Conservation (phyloP, 2,888 invertebrate genomes). For the Lepidochrysops patricia region DNA sequence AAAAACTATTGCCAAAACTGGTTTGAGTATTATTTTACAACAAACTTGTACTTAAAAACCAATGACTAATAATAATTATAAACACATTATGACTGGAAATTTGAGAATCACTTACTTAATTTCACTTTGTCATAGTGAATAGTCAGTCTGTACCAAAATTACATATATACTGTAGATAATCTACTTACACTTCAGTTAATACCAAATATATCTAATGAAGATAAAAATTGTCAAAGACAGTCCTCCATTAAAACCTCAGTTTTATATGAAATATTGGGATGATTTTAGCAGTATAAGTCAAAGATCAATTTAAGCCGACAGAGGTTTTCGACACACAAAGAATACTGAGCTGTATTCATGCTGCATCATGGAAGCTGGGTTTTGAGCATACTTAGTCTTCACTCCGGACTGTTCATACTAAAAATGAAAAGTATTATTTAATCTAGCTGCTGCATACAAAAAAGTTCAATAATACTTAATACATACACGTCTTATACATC, state of each 20-base stretch:
- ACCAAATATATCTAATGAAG: neutral
- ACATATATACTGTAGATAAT: neutral
- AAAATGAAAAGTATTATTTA: conserved; percentile 26
- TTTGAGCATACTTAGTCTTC: conserved; percentile 93
- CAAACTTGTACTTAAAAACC: neutral
- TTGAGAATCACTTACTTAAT: neutral
- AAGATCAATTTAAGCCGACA: conserved; percentile 22
- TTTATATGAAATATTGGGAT: too few species aligned
- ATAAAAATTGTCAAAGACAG: too few species aligned
- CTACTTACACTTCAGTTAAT: neutral
- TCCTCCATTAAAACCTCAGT: too few species aligned
- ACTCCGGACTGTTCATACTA: conserved; percentile 86
- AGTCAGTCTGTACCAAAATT: neutral
- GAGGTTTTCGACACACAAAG: conserved; percentile 91
- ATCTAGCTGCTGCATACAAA: too few species aligned
- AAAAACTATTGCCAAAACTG: neutral
- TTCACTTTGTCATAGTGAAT: neutral
- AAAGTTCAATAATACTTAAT: too few species aligned
- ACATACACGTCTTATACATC: neutral
- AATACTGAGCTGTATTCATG: conserved; percentile 94
- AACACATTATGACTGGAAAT: neutral
- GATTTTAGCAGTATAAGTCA: neutral
- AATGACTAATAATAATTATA: neutral
- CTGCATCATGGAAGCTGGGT: conserved; percentile 92
- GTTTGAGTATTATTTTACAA: neutral